phyloP scores from a whole-genome alignment of 2,888 invertebrate species.

The Corbicula japonica region DNA sequence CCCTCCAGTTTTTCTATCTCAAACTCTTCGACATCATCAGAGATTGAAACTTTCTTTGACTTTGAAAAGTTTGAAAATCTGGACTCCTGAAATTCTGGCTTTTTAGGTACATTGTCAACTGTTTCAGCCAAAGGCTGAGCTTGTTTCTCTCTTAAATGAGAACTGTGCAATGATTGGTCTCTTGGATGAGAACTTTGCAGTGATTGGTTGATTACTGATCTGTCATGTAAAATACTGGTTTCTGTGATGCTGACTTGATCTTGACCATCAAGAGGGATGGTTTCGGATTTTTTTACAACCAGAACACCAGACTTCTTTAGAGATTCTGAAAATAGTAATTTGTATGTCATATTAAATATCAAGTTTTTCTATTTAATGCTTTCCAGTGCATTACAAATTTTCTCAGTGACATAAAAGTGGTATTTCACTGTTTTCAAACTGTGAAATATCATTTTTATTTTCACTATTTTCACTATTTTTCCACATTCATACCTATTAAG shows the following conservation, averaged over 20 bases:
- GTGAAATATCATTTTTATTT: no score
- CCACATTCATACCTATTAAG: no score
- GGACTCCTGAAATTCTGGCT: constrained; percentile 4
- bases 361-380: no score
- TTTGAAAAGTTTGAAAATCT: constrained; percentile 46
- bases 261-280: constrained; percentile 48
- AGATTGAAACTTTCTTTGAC: constrained; percentile 54
- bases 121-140: constrained; percentile 34
- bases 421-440: no score
- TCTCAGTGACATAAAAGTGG: no score
- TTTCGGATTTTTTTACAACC: constrained; percentile 58
- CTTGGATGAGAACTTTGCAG: constrained; percentile 19
- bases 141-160: constrained; percentile 8
- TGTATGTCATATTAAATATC: neutral
- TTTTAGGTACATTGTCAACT: constrained; percentile 12
- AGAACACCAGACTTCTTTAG: constrained; percentile 62
- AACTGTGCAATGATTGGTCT: neutral
- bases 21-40: constrained; percentile 51
- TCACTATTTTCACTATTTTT: no score
- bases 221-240: constrained; percentile 39
- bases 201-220: constrained; percentile 43
- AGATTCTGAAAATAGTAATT: constrained; percentile 46
- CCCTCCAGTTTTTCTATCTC: constrained; percentile 28
- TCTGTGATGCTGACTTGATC: constrained; percentile 55
- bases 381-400: no score